phyloP scores from a whole-genome alignment of 2,888 invertebrate species.

The Seira ritae region DNA sequence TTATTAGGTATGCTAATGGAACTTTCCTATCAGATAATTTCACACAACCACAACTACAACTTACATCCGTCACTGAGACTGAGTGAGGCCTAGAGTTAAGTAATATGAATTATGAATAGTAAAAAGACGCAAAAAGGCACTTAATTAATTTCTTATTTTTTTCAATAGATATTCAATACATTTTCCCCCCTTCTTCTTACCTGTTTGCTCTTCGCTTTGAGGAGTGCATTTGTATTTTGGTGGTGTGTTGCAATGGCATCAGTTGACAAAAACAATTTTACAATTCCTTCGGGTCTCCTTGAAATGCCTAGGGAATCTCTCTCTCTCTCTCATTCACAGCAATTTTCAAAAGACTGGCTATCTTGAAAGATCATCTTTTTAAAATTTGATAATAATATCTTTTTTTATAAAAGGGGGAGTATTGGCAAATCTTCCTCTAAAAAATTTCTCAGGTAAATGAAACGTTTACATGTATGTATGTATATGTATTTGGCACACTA shows the following conservation, averaged over 20 bases:
- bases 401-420: not conserved
- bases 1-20: not conserved
- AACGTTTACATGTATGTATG: not conserved
- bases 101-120: conserved; percentile 24
- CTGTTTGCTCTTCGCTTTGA: not conserved
- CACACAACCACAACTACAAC: not conserved
- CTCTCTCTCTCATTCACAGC: not conserved
- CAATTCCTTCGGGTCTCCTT: not conserved
- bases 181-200: not conserved
- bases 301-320: not conserved
- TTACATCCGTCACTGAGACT: not conserved
- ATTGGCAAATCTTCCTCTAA: not conserved
- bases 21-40: conserved; percentile 9
- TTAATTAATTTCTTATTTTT: not conserved
- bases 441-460: not conserved
- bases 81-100: not conserved
- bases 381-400: not conserved
- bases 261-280: not conserved
- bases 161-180: not conserved
- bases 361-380: not conserved
- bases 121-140: conserved; percentile 2
- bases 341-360: conserved; percentile 9
- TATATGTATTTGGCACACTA: not conserved
- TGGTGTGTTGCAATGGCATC: not conserved
- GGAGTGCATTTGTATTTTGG: not conserved